Percentiles rank a stretch among this genome's conserved stretches.
Conservation (phyloP, 2,888 invertebrate genomes). For the Hybos culiciformis region DNA sequence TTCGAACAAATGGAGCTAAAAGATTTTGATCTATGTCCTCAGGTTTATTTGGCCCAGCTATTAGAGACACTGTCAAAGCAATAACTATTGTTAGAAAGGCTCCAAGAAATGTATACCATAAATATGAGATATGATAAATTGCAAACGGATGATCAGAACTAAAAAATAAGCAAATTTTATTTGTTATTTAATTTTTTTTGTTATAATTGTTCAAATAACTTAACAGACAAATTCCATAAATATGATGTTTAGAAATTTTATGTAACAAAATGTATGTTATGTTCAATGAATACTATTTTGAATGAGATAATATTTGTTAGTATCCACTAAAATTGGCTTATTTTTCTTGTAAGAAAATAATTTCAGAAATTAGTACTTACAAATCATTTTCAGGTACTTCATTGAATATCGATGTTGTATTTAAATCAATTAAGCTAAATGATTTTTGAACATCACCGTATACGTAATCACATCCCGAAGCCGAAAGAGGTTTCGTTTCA, state of each 20-base stretch:
- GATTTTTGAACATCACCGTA: constrained; percentile 33
- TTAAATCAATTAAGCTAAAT: constrained; percentile 23
- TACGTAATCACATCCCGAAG: constrained; percentile 40
- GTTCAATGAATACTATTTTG: no score
- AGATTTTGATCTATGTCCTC: constrained; percentile 44
- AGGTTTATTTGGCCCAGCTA: constrained; percentile 40
- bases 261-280: no score
- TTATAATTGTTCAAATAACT: background rate
- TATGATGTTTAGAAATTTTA: no score
- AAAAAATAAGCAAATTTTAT: constrained; percentile 10
- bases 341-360: no score
- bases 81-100: constrained; percentile 42
- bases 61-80: constrained; percentile 39
- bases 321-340: no score
- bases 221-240: no score
- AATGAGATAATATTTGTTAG: no score
- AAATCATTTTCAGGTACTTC: background rate
- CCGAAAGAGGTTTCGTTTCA: constrained; percentile 38
- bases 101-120: constrained; percentile 61
- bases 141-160: constrained; percentile 24
- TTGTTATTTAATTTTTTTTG: background rate
- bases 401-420: constrained; percentile 13
- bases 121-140: constrained; percentile 59
- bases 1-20: constrained; percentile 56
- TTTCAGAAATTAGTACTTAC: constrained; percentile 6